Percentiles rank a stretch among this genome's conserved stretches.
phyloP scores from a whole-genome alignment of 1,140 invertebrate species.

The Macrosteles quadrilineatus region DNA sequence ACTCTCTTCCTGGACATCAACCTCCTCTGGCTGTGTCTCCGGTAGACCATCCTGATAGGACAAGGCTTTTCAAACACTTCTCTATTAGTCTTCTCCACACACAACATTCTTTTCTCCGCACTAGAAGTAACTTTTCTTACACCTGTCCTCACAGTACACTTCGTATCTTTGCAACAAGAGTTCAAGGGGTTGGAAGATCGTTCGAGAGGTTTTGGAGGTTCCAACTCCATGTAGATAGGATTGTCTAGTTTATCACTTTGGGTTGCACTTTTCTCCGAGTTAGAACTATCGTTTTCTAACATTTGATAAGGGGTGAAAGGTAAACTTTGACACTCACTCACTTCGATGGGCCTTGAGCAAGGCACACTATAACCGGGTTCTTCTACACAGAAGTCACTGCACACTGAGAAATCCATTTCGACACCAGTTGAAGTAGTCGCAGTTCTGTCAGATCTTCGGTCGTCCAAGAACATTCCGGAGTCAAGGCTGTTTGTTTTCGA shows the following conservation, averaged over 20 bases:
- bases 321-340: neutral
- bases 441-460: neutral
- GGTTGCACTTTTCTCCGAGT: too few species aligned
- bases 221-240: conserved; percentile 32
- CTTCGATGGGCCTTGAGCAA: neutral
- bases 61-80: conserved; percentile 24
- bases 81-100: conserved; percentile 18
- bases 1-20: neutral
- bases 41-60: conserved; percentile 11
- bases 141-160: too few species aligned
- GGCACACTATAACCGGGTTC: conserved; percentile 13
- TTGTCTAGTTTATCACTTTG: conserved; percentile 23
- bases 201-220: neutral
- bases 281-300: neutral
- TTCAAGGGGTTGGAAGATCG: too few species aligned
- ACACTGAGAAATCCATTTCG: neutral
- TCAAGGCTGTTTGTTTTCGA: neutral
- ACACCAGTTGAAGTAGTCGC: neutral
- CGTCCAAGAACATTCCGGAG: conserved; percentile 14
- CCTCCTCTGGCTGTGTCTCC: conserved; percentile 25
- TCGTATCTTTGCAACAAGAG: too few species aligned
- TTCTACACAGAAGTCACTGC: conserved; percentile 1
- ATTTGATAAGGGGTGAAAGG: neutral
- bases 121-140: neutral
- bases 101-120: neutral